These are phyloP conservation scores for Larimichthys crocea DNA, from an alignment of 2,113 vertebrate species.

Conservation along the genomic window DNA sequence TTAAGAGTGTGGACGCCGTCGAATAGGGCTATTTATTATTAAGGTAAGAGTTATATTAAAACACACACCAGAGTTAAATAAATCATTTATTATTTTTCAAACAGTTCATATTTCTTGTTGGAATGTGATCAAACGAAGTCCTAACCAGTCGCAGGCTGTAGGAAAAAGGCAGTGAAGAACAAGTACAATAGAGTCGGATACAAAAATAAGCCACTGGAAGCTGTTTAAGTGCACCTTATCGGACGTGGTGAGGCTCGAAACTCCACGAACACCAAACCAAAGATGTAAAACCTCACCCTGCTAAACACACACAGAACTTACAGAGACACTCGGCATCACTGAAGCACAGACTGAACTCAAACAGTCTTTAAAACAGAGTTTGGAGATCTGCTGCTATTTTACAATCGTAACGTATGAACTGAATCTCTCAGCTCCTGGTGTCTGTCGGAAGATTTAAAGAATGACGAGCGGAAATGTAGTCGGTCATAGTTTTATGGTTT, in stretches of 20 bases:
- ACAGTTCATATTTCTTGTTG: background rate
- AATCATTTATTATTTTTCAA: background rate
- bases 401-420: too few species aligned
- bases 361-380: too few species aligned
- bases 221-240: slow-evolving; percentile 35
- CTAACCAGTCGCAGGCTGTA: background rate
- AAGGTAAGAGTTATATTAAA: background rate
- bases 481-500: too few species aligned
- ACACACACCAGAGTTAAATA: background rate
- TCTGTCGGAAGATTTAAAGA: too few species aligned
- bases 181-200: slow-evolving; percentile 1
- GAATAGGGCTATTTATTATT: too few species aligned
- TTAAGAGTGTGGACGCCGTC: too few species aligned
- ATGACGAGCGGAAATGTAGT: too few species aligned
- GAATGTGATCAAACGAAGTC: background rate
- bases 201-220: slow-evolving; percentile 47
- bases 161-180: slow-evolving; percentile 24
- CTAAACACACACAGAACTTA: background rate
- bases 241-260: background rate
- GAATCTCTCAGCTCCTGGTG: too few species aligned
- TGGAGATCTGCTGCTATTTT: too few species aligned
- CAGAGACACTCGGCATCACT: background rate
- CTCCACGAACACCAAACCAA: background rate
- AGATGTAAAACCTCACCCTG: background rate
- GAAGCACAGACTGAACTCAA: background rate